Evolutionary conservation across 1,140 invertebrate genomes (phyloP).

Genomic region (Drosophila tani): DNA sequence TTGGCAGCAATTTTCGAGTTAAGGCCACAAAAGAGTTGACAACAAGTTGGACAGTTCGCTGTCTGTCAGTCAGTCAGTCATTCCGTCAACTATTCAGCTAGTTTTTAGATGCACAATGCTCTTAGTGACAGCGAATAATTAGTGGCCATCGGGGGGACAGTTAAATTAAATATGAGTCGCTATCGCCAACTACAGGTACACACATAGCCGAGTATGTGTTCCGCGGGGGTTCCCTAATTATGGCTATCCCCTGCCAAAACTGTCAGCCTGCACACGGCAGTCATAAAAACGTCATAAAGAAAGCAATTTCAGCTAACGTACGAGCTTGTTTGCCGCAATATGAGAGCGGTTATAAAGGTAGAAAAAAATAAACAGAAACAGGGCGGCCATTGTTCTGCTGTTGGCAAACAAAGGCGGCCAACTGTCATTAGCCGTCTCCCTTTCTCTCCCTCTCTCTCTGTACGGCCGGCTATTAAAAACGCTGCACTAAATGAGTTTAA

Average conservation of each 20-base stretch:
- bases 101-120: constrained; percentile 40
- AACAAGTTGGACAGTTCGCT: constrained; percentile 46
- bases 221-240: constrained; percentile 62
- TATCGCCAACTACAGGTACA: constrained; percentile 24
- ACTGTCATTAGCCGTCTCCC: constrained; percentile 66
- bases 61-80: constrained; percentile 23
- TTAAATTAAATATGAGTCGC: constrained; percentile 74
- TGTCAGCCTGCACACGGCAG: constrained; percentile 61
- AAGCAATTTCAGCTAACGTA: constrained; percentile 64
- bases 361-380: constrained; percentile 16
- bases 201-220: constrained; percentile 1
- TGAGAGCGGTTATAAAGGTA: background rate
- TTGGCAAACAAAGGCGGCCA: constrained; percentile 44
- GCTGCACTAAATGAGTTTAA: constrained; percentile 69
- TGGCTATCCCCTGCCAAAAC: constrained; percentile 39
- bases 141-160: constrained; percentile 61
- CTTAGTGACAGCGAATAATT: constrained; percentile 72
- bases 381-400: constrained; percentile 46
- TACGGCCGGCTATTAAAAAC: constrained; percentile 56
- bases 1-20: constrained; percentile 59
- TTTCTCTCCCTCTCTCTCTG: background rate
- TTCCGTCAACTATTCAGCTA: constrained; percentile 33
- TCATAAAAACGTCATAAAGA: constrained; percentile 80
- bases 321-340: constrained; percentile 41
- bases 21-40: constrained; percentile 43